Percentiles rank a stretch among this genome's conserved stretches.
phyloP scores from a whole-genome alignment of 2,797 vertebrate species.

The Pogoniulus pusillus region DNA sequence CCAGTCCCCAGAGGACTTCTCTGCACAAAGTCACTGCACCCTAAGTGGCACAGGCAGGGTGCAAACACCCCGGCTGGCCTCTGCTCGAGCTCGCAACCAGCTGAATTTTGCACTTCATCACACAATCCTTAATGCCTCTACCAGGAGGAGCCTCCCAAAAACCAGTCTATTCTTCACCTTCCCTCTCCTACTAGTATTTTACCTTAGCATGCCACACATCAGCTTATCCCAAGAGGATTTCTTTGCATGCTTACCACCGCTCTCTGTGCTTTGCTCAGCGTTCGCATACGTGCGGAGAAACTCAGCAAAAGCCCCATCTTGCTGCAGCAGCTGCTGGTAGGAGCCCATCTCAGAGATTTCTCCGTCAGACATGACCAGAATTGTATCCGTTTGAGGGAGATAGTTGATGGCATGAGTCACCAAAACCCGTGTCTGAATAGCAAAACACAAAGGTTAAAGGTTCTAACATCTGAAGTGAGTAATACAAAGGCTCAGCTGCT shows the following conservation, averaged over 20 bases:
- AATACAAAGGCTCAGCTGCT: background rate
- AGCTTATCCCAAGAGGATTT: background rate
- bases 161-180: background rate
- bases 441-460: background rate
- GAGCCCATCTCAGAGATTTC: conserved; percentile 93
- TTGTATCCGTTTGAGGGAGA: conserved; percentile 86
- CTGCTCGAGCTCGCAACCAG: background rate
- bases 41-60: background rate
- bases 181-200: background rate
- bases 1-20: background rate
- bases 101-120: background rate
- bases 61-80: background rate
- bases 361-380: conserved; percentile 91
- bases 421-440: conserved; percentile 84
- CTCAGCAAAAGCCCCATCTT: conserved; percentile 88
- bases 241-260: conserved; percentile 70
- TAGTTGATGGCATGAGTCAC: conserved; percentile 91
- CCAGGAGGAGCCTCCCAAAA: background rate
- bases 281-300: conserved; percentile 86
- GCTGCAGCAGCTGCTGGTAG: conserved; percentile 87
- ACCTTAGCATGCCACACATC: background rate
- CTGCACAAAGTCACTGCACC: background rate
- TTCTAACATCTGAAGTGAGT: background rate
- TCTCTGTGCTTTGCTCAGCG: conserved; percentile 73
- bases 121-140: background rate